Evolutionary conservation across 2,888 invertebrate species (phyloP), one percentile per base, ranked within the genome.

Genomic region (Listrodromus nycthemerus): DNA sequence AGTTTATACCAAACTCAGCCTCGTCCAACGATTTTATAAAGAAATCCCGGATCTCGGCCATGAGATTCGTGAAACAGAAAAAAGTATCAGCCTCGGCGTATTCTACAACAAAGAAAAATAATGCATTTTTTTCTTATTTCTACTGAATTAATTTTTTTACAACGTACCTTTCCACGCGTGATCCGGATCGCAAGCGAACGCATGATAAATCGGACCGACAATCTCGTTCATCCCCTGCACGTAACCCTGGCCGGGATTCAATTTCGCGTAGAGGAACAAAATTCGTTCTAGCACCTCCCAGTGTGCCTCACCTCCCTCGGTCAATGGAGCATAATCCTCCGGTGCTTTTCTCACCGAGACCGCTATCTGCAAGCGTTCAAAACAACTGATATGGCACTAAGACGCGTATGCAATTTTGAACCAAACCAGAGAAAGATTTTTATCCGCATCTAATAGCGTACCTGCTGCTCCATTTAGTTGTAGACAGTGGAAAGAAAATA

Each of bases 141-240:
- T 55, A 21, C 55, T 10, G 55, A 21, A 24, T 55, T 10, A 0
- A 55, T 3, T 7, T 24, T 55, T 55, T 37, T 21, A 24, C 33
- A 30, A 16, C 6, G 58, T 16, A 98, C 98, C 96, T 95, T 97
- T 95, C 95, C 96, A 97, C 71, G 96, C 95, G 37, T 95, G 93
- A 92, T 98, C 96, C 0, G 97, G 95, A 94, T 99, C 98, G 27
- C 96, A 97, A 7, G 99, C 99, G 94, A 99, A 98, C 0, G 98
- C 97, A 94, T 99, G 98, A 94, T 99, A 99, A 90, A 99, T 98
- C 7, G 99, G 99, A 0, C 99, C 99, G 63, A 99, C 96, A 89
- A 99, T 98, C 94, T 99, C 99, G 94, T 99, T 99, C 99, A 99
- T 99, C 75, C 99, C 99, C 94, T 99, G 98, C 0, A 98, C 98